Conservation (phyloP, 2,888 invertebrate species). For the Philonicus albiceps region DNA sequence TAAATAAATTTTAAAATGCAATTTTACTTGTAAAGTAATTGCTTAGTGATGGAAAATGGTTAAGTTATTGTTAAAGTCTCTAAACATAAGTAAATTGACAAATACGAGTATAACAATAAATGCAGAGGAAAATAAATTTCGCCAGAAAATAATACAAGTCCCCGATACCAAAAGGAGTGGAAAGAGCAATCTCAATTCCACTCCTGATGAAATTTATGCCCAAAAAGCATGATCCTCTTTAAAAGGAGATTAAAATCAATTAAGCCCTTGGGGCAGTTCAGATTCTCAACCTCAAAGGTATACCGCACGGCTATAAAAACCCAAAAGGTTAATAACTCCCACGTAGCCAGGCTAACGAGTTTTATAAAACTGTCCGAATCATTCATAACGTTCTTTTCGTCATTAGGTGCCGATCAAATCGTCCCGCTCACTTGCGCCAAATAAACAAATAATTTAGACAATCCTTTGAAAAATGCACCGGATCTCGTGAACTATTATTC, state of each 20-base stretch:
- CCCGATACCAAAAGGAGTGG: neutral
- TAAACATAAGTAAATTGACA: too few species aligned
- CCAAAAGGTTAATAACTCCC: slow-evolving; percentile 26
- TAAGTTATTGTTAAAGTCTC: too few species aligned
- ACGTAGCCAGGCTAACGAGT: slow-evolving; percentile 16
- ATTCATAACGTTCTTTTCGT: slow-evolving; percentile 14
- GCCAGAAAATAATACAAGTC: neutral
- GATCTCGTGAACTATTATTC: slow-evolving; percentile 36
- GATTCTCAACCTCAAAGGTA: neutral
- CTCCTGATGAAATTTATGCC: neutral
- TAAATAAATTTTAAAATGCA: too few species aligned
- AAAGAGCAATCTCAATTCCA: neutral
- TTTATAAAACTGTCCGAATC: slow-evolving; percentile 27
- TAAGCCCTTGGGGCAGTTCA: neutral
- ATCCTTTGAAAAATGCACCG: neutral
- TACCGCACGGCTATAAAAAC: slow-evolving; percentile 18
- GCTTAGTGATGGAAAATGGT: too few species aligned
- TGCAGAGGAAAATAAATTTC: neutral
- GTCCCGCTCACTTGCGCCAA: neutral
- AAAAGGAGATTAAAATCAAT: neutral
- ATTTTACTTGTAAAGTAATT: too few species aligned
- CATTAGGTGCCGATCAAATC: slow-evolving; percentile 5
- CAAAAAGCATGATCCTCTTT: neutral
- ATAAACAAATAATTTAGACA: slow-evolving; percentile 29
- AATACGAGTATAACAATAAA: too few species aligned